phyloP scores from a whole-genome alignment of 1,140 invertebrate species.

The Stenopsyche tienmushanensis region DNA sequence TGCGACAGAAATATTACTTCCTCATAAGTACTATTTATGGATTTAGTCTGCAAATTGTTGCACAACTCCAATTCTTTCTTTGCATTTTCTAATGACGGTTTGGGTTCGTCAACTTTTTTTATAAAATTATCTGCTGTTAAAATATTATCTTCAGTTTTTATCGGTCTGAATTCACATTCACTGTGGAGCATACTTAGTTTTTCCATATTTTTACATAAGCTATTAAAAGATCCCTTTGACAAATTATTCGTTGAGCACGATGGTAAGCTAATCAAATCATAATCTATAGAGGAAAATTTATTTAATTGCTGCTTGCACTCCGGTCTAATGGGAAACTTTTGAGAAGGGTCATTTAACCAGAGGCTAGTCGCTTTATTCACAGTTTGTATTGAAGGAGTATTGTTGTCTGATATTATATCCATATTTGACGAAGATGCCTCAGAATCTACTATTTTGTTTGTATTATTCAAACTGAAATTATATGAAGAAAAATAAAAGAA shows the following conservation, averaged over 20 bases:
- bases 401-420: constrained; percentile 21
- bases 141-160: constrained; percentile 25
- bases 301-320: constrained; percentile 39
- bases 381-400: background rate
- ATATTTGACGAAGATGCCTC: constrained; percentile 14
- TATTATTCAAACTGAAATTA: constrained; percentile 25
- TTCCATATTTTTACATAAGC: constrained; percentile 9
- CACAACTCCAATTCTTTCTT: too few species aligned
- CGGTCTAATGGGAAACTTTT: constrained; percentile 41
- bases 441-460: constrained; percentile 20
- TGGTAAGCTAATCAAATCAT: constrained; percentile 10
- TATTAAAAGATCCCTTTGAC: background rate
- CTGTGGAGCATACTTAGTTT: constrained; percentile 1
- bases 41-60: too few species aligned
- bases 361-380: constrained; percentile 50
- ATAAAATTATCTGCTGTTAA: too few species aligned
- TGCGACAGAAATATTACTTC: too few species aligned
- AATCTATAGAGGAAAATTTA: constrained; percentile 8
- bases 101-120: too few species aligned
- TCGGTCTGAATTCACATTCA: constrained; percentile 30
- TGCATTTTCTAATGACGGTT: too few species aligned
- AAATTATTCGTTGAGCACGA: constrained; percentile 9
- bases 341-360: constrained; percentile 56
- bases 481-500: constrained; percentile 7
- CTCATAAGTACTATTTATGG: too few species aligned